phyloP scores from a whole-genome alignment of 2,888 invertebrate species.

The Acanthopleura granulata region DNA sequence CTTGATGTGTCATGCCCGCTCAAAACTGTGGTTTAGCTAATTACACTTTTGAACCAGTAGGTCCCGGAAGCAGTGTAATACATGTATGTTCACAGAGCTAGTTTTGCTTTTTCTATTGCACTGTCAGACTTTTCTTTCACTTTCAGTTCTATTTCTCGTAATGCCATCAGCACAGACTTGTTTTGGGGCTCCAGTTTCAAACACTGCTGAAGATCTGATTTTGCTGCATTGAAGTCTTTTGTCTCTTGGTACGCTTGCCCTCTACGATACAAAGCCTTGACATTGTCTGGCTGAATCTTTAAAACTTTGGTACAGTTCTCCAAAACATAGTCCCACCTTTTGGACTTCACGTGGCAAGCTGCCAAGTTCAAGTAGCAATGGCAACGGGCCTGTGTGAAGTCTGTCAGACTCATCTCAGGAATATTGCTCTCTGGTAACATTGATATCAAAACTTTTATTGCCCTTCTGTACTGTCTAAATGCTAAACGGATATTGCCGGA shows the following conservation, averaged over 20 bases:
- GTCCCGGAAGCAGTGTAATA: no score
- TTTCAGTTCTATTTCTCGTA: background rate
- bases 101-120: no score
- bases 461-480: background rate
- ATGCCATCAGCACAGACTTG: background rate
- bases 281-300: background rate
- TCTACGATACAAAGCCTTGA: slow-evolving; percentile 16
- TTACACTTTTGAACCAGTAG: no score
- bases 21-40: no score
- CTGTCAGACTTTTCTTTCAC: background rate
- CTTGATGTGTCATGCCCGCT: no score
- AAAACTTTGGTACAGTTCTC: background rate
- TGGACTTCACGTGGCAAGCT: background rate
- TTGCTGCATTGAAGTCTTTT: background rate
- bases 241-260: background rate
- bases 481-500: background rate
- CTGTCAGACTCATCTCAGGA: background rate
- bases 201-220: background rate
- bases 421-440: slow-evolving; percentile 10
- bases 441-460: background rate
- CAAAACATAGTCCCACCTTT: background rate
- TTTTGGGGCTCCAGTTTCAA: background rate
- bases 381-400: background rate
- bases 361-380: slow-evolving; percentile 15
- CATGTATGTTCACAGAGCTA: no score